phyloP scores from a whole-genome alignment of 2,797 vertebrate genomes.

The Menidia menidia region DNA sequence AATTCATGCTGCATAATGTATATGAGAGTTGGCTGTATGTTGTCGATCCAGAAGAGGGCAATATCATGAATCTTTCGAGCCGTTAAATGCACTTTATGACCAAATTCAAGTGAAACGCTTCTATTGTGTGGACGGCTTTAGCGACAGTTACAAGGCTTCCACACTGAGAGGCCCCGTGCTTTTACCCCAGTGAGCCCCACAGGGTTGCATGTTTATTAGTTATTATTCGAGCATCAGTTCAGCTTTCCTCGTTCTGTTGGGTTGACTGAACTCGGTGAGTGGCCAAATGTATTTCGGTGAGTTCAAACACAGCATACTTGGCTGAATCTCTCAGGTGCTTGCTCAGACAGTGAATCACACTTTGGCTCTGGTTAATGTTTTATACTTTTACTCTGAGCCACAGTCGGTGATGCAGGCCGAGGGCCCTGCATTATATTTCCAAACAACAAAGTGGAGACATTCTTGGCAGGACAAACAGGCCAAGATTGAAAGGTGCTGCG shows the following conservation, averaged over 20 bases:
- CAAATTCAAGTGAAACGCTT: constrained; percentile 3
- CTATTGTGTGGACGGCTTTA: constrained; percentile 4
- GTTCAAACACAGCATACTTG: constrained; percentile 56
- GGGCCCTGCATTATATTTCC: constrained; percentile 26
- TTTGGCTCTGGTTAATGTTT: constrained; percentile 55
- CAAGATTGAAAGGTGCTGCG: constrained; percentile 20
- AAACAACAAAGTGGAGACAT: constrained; percentile 48
- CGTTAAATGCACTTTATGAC: constrained; percentile 1
- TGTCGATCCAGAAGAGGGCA: constrained; percentile 60
- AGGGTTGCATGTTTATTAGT: too few species aligned
- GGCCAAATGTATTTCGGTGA: constrained; percentile 56
- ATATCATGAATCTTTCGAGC: constrained; percentile 19
- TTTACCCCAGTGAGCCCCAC: too few species aligned
- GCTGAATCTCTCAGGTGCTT: constrained; percentile 39
- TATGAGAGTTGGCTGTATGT: constrained; percentile 29
- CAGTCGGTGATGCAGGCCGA: constrained; percentile 43
- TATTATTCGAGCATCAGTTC: too few species aligned
- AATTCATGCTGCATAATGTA: neutral
- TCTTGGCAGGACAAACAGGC: constrained; percentile 29
- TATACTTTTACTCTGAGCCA: constrained; percentile 38
- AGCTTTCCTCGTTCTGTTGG: neutral
- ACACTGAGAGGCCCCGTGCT: neutral
- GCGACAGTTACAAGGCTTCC: constrained; percentile 12
- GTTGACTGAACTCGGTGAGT: neutral
- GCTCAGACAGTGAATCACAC: constrained; percentile 60